Conservation (phyloP, 2,888 invertebrate species). For the Protonemura montana region DNA sequence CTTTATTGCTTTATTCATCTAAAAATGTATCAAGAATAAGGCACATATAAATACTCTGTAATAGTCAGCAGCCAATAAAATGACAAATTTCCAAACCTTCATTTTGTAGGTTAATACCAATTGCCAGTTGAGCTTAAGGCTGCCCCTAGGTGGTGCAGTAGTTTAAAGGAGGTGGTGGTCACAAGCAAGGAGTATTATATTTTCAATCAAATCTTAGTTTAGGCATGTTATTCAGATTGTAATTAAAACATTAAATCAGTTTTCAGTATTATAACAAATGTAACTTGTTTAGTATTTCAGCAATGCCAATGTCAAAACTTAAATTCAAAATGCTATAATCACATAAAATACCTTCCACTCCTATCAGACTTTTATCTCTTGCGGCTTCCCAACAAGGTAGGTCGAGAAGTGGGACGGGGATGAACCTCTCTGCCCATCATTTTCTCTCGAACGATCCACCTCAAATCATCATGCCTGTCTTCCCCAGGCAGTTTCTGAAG, state of each 20-base stretch:
- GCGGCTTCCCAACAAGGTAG: not conserved
- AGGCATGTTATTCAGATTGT: not conserved
- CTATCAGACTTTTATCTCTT: not conserved
- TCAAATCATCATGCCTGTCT: conserved; percentile 69
- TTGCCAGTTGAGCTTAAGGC: not conserved
- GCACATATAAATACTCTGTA: too few species aligned
- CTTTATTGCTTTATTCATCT: too few species aligned
- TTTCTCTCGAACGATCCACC: conserved; percentile 76
- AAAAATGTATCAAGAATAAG: too few species aligned
- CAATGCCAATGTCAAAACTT: not conserved
- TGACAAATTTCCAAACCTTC: not conserved
- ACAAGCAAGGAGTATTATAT: not conserved
- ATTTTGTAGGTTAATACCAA: not conserved
- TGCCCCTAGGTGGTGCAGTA: not conserved
- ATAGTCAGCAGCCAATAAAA: too few species aligned
- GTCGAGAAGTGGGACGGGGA: conserved; percentile 51
- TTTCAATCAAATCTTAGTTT: not conserved
- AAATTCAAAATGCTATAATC: not conserved
- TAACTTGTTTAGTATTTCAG: not conserved
- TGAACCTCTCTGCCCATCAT: conserved; percentile 65
- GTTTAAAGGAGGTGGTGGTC: not conserved
- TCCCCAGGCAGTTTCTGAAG: conserved; percentile 80
- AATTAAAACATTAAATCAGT: not conserved
- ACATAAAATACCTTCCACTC: too few species aligned
- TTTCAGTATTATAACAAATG: not conserved